Evolutionary conservation across 2,888 invertebrate species (phyloP), one percentile per base, ranked within the genome.

Genomic region (Diloba caeruleocephala): DNA sequence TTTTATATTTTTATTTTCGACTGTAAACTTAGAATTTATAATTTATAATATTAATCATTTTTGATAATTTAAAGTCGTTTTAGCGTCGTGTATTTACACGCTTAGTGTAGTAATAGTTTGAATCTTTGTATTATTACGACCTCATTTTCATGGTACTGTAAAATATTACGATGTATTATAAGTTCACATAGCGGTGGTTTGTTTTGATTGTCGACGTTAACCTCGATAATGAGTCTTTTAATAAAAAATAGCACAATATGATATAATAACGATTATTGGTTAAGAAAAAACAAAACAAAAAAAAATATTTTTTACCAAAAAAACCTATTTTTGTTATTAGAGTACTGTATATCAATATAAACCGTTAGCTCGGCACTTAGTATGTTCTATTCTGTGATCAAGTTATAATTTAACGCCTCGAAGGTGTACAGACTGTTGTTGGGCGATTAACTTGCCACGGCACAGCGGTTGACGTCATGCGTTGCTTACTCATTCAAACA

Each of bases 281-380:
- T 87, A 87, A 86, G 84, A 79, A 79, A 71, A 81, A 79, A 77
- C 77, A 69, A 84, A 79, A 71, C 81, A 79, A 77, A 76, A 69
- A 84, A 85, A 79, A 84, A 86, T 85, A 87, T 87, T 88, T n/a
- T 90, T 89, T 85, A 85, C 87, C 86, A 87, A 88, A 88, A n/a
- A 88, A 89, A 76, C 79, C 76, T 89, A 89, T 89, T 90, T 90
- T 90, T 90, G 84, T 91, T 90, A 88, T 85, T 85, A 86, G 82
- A 82, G 19, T 74, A 87, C 84, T 85, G 82, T 86, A 84, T 83
- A 84, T 79, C 76, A 78, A 75, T 86, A 74, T 84, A 76, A 82
- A 86, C 78, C 75, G 76, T 78, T 85, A 86, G 83, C 82, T 79
- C 84, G 78, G 78, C 80, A 78, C 79, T 81, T 82, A 82, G 81